A percentile compares a stretch with the other conserved stretches of the same genome.
Conservation (phyloP, 2,797 vertebrate species). For the Anabacerthia variegaticeps region DNA sequence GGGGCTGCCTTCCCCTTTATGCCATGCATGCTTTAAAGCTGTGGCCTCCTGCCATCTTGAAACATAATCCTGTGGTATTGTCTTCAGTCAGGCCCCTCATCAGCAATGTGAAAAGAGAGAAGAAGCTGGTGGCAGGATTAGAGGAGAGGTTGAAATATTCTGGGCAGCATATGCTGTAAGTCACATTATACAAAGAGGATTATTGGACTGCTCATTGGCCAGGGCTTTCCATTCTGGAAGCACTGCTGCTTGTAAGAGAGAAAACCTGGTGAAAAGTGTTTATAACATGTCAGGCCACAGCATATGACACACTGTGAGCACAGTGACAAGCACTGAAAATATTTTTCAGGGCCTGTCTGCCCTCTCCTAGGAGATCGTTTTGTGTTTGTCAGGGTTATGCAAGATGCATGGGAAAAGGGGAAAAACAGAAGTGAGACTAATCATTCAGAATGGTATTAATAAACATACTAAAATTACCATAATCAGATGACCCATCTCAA, state of each 20-base stretch:
- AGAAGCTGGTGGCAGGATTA: slow-evolving; percentile 66
- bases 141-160: slow-evolving; percentile 60
- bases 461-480: neutral
- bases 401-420: slow-evolving; percentile 10
- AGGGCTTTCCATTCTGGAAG: slow-evolving; percentile 26
- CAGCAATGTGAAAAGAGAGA: slow-evolving; percentile 60
- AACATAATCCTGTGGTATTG: slow-evolving; percentile 49
- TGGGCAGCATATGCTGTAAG: slow-evolving; percentile 55
- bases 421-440: neutral
- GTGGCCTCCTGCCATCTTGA: slow-evolving; percentile 67
- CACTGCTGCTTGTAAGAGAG: neutral
- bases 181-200: slow-evolving; percentile 40
- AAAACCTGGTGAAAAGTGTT: slow-evolving; percentile 42
- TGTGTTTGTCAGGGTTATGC: neutral
- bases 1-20: slow-evolving; percentile 40
- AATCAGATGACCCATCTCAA: neutral
- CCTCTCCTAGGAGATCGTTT: neutral
- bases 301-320: neutral
- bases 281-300: neutral
- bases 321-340: slow-evolving; percentile 32
- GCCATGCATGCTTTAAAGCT: slow-evolving; percentile 19
- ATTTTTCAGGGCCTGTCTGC: slow-evolving; percentile 5
- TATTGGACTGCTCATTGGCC: neutral
- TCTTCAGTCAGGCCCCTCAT: slow-evolving; percentile 49
- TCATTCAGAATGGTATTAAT: neutral